These are phyloP conservation scores for Anneissia japonica DNA, from an alignment of 35 echinoderm and acorn worm species.

Conservation along the genomic window DNA sequence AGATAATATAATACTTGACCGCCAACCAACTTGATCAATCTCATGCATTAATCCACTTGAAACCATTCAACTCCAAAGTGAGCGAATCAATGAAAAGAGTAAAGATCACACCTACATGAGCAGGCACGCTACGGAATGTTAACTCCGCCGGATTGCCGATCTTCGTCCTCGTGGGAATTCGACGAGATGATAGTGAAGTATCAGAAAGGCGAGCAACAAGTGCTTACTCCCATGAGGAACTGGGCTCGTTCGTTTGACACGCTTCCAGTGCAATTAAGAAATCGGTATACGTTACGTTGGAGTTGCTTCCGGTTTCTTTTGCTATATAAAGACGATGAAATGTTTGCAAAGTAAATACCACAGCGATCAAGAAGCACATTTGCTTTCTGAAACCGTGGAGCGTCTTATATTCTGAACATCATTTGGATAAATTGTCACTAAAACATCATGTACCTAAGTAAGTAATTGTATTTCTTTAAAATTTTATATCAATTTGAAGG, in stretches of 20 bases:
- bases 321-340: not conserved
- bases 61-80: too few species aligned
- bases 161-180: not conserved
- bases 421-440: not conserved
- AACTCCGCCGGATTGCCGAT: not conserved
- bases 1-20: slow-evolving; percentile 1
- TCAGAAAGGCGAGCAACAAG: not conserved
- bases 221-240: not conserved
- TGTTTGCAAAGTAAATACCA: not conserved
- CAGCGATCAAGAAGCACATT: not conserved
- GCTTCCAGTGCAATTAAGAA: not conserved
- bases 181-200: not conserved
- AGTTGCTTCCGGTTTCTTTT: not conserved
- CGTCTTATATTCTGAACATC: not conserved
- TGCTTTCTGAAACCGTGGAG: not conserved
- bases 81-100: not conserved
- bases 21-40: not conserved
- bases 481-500: too few species aligned
- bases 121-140: not conserved
- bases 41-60: not conserved
- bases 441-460: not conserved
- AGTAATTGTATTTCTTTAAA: too few species aligned
- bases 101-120: not conserved
- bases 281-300: not conserved
- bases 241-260: not conserved